phyloP scores from a whole-genome alignment of 2,888 invertebrate species.

The Acleris laterana region DNA sequence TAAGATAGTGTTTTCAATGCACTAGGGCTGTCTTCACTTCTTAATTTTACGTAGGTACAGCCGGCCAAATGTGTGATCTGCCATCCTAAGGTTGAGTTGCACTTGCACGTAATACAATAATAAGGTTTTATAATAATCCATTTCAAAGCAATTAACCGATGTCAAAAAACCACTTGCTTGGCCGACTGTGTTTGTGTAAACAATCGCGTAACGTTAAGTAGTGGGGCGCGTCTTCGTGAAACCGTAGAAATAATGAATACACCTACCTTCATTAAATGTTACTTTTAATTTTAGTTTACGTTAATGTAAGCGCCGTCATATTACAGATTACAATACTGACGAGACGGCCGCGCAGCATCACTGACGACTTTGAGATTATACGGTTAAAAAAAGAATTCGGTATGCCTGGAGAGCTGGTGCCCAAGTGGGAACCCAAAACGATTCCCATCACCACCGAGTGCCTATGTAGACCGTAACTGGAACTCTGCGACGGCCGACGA shows the following conservation, averaged over 20 bases:
- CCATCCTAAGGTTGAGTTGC: too few relatives aligned
- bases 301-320: background rate
- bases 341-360: background rate
- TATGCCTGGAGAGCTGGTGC: conserved; percentile 54
- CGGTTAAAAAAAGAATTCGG: conserved; percentile 42
- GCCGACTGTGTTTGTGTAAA: too few relatives aligned
- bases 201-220: too few relatives aligned
- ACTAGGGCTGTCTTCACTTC: too few relatives aligned
- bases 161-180: too few relatives aligned
- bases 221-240: too few relatives aligned
- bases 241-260: background rate
- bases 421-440: conserved; percentile 58
- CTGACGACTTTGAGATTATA: conserved; percentile 37
- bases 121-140: too few relatives aligned
- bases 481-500: background rate
- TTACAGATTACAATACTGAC: background rate
- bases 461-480: conserved; percentile 49
- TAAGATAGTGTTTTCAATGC: too few relatives aligned
- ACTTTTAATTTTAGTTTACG: background rate
- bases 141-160: too few relatives aligned
- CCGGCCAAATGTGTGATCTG: too few relatives aligned
- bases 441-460: conserved; percentile 64
- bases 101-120: too few relatives aligned
- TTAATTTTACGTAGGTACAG: too few relatives aligned
- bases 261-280: background rate